These are phyloP conservation scores for Apamea anceps DNA, from an alignment of 2,888 invertebrate genomes.

Conservation along the genomic window DNA sequence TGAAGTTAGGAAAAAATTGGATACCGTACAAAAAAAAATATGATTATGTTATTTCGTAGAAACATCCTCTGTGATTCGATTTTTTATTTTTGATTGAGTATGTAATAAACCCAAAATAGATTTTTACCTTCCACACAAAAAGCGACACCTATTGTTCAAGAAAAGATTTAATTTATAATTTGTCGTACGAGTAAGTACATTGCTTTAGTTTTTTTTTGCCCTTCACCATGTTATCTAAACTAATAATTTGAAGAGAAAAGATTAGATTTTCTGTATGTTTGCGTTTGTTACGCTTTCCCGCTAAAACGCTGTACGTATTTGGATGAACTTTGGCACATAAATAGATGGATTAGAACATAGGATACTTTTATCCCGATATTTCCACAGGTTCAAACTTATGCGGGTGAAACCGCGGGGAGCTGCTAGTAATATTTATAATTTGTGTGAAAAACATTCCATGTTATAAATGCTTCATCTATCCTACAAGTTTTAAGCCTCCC, in stretches of 20 bases:
- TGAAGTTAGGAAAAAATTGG: background rate
- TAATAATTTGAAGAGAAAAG: no score
- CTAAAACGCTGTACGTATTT: no score
- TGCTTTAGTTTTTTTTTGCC: background rate
- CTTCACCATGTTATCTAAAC: background rate
- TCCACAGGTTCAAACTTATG: no score
- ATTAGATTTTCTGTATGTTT: no score
- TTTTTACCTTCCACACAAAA: no score
- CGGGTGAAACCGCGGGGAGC: no score
- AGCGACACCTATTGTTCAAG: background rate
- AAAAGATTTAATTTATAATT: background rate
- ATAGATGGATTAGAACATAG: no score
- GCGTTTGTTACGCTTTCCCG: no score
- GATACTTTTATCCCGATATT: no score
- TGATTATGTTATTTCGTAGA: background rate
- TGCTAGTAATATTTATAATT: no score
- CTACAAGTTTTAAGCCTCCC: background rate
- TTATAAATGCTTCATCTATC: background rate
- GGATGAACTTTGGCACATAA: no score
- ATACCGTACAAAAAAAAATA: constrained; percentile 26
- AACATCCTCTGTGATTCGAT: background rate
- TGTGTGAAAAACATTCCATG: background rate
- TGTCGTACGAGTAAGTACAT: background rate
- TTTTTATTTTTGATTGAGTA: background rate
- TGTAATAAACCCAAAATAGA: background rate